These are phyloP conservation scores for Leptoteleia sp. DNA, from an alignment of 1,140 invertebrate genomes.

Conservation along the genomic window DNA sequence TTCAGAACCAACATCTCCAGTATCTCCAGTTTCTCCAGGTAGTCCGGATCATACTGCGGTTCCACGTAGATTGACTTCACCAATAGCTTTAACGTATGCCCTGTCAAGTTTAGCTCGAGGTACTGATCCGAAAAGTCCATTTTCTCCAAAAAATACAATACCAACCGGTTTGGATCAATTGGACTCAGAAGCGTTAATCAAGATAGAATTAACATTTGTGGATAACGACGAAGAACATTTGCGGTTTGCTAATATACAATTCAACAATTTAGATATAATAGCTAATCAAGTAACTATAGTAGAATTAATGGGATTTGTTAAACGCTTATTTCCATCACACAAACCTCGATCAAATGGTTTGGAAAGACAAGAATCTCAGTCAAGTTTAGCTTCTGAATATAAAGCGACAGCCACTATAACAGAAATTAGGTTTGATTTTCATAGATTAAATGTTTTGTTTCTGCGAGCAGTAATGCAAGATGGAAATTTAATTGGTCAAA, in stretches of 20 bases:
- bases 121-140: conserved; percentile 69
- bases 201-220: conserved; percentile 89
- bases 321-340: conserved; percentile 85
- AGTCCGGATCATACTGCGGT: conserved; percentile 82
- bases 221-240: conserved; percentile 84
- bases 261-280: conserved; percentile 97
- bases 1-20: conserved; percentile 93
- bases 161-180: conserved; percentile 78
- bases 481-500: conserved; percentile 87
- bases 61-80: conserved; percentile 80
- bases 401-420: conserved; percentile 80
- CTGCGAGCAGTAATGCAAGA: conserved; percentile 89
- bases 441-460: conserved; percentile 93
- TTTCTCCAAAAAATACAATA: conserved; percentile 72
- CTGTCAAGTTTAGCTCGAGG: conserved; percentile 78
- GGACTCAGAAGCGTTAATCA: conserved; percentile 92
- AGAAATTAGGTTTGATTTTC: conserved; percentile 95
- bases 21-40: conserved; percentile 86
- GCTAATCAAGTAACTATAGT: conserved; percentile 98
- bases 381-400: conserved; percentile 70
- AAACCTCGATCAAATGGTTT: conserved; percentile 72
- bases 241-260: conserved; percentile 92
- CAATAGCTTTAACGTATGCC: conserved; percentile 83
- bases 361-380: conserved; percentile 71
- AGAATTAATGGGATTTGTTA: conserved; percentile 93